Evolutionary conservation across 2,888 invertebrate genomes (phyloP).

Genomic region (Empis stercorea): DNA sequence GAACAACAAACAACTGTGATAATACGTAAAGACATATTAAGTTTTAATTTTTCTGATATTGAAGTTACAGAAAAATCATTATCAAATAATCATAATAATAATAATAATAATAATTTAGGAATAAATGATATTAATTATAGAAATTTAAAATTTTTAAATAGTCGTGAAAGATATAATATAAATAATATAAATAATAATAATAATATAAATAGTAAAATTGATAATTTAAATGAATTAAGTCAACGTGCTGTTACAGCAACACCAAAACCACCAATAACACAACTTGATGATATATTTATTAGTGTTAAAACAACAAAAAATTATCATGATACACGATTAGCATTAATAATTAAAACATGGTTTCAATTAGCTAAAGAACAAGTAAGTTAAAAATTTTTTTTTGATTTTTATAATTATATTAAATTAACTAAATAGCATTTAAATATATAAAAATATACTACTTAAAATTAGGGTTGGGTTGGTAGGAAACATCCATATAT

Average conservation of each 20-base stretch:
- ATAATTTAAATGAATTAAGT: constrained; percentile 27
- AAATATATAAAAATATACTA: neutral
- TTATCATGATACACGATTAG: constrained; percentile 73
- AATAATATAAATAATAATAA: neutral
- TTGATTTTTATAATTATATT: neutral
- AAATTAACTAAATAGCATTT: neutral
- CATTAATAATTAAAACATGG: constrained; percentile 88
- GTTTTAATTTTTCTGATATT: constrained; percentile 35
- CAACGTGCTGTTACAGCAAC: constrained; percentile 35
- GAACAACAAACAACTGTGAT: constrained; percentile 29
- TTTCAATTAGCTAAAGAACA: constrained; percentile 83
- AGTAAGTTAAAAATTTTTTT: constrained; percentile 42
- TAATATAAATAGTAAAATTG: neutral
- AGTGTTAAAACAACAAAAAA: constrained; percentile 88
- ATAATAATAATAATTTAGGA: neutral
- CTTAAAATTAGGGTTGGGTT: no score
- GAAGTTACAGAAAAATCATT: constrained; percentile 31
- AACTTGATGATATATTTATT: constrained; percentile 79
- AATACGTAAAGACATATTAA: constrained; percentile 34
- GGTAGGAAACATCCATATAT: no score
- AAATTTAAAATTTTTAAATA: neutral
- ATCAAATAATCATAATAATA: no score
- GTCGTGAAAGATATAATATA: neutral
- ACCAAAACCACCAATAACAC: constrained; percentile 49
- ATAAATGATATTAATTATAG: neutral